These are phyloP conservation scores for Haemorhous mexicanus DNA, from an alignment of 2,113 vertebrate genomes.

Conservation along the genomic window DNA sequence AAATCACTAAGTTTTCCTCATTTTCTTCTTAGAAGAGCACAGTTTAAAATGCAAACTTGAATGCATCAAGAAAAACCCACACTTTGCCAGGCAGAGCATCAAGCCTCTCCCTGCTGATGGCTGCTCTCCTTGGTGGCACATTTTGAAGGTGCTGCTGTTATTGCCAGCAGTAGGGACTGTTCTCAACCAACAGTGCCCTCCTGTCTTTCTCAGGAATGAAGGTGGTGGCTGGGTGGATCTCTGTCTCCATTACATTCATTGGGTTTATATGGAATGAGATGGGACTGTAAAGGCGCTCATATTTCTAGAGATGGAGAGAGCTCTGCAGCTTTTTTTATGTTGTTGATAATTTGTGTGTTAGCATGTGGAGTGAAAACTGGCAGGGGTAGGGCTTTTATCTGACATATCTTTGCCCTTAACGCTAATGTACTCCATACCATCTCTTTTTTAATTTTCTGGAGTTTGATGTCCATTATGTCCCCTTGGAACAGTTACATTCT, in stretches of 20 bases:
- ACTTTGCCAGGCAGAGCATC: not conserved
- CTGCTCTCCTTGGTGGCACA: not conserved
- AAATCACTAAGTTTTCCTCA: conserved; percentile 20
- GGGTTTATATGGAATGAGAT: not conserved
- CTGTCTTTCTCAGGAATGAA: not conserved
- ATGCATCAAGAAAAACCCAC: not conserved
- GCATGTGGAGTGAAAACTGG: not conserved
- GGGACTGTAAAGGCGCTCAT: not conserved
- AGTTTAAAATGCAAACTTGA: not conserved
- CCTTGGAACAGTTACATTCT: not conserved
- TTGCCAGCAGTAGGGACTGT: not conserved
- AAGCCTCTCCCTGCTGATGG: not conserved
- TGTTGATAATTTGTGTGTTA: not conserved
- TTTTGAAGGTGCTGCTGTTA: not conserved
- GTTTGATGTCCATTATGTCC: not conserved
- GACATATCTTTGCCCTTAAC: not conserved
- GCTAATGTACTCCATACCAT: not conserved
- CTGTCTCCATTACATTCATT: not conserved
- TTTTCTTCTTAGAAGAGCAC: not conserved
- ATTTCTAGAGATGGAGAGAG: not conserved
- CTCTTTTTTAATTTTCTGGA: not conserved
- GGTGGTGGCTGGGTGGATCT: not conserved
- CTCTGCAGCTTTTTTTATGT: not conserved
- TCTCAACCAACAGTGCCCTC: not conserved
- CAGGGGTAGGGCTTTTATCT: not conserved